Evolutionary conservation across 2,797 vertebrate species (phyloP), one percentile per base, ranked within the genome.

Genomic region (Falco biarmicus): DNA sequence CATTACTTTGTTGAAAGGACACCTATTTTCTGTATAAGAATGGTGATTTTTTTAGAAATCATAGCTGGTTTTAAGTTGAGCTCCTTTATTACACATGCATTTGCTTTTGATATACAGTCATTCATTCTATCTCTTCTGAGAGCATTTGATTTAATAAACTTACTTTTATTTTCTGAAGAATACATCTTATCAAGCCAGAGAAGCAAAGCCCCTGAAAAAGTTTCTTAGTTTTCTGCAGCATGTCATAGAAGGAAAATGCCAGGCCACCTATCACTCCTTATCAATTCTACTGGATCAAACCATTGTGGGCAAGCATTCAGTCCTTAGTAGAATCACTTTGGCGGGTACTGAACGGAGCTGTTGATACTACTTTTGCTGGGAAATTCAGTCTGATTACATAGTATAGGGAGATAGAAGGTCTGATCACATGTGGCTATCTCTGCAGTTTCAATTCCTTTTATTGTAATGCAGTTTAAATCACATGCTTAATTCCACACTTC

Each of bases 401-500:
- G 39, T 31, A 5, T 7, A 80, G n/a, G 29, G 45, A 82, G n/a
- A 15, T 14, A 56, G 74, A 92, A 87, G 31, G 41, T 78, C 41
- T 66, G 29, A 78, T 80, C 8, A 3, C 48, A 47, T 54, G 34
- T 86, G 50, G 8, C 81, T 92, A 3, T 68, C 79, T 84, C 82
- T 93, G 53, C 32, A 31, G 76, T 85, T 90, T 94, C 57, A 82
- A 2, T 69, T 93, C 41, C 15, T 75, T 78, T 94, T 78, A 31
- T 60, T 96, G 59, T 65, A 70, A 87, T 96, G 95, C 75, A 65
- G 9, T 81, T 92, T 93, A 85, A 95, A 79, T 78, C n/a, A 28
- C 37, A 26, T 53, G 29, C 37, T 96, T 97, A 95, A 88, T 86
- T 94, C 74, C 77, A 77, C 19, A 54, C 17, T 57, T 57, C 51